Evolutionary conservation across 35 echinoderm and acorn worm species (phyloP), one percentile per base, ranked within the genome.

Genomic region (Diadema setosum): DNA sequence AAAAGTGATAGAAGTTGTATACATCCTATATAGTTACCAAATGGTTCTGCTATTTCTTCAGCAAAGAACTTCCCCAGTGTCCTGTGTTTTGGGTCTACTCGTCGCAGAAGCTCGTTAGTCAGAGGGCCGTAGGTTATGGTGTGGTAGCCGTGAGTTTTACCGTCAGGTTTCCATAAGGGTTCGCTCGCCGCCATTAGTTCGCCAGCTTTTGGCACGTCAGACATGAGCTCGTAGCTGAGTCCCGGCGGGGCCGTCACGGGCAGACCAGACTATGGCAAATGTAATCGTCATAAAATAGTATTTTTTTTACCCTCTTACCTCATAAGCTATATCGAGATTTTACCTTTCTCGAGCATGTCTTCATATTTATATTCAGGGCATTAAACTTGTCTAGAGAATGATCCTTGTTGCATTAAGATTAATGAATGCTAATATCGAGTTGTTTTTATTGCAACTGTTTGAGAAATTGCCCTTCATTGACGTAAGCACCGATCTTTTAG

Each of bases 11-110:
- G n/a, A n/a, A n/a, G n/a, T n/a, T n/a, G n/a, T n/a, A n/a, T n/a
- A n/a, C n/a, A n/a, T n/a, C n/a, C n/a, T n/a, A n/a, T 52, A 52
- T 52, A 11, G 20, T 94, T 86, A 97, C 94, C 94, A 90, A 93
- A 93, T 30, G 90, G 94, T 27, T 86, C 35, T 0, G 85, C 80
- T n/a, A 97, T 25, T 58, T 97, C 94, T 18, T 97, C 90, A 6
- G 73, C 50, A 20, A 97, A 86, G 65, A 97, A 97, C 52, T 97
- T 86, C 12, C 90, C 87, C 44, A 93, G 27, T 14, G 90, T 97
- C 41, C 94, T 64, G 29, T 83, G 81, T 59, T 93, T 75, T 2
- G 90, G 94, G 41, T 97, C 94, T n/a, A 93, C 91, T 15, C 86
- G 43, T 15, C 69, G 31, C 12, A 97, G 24, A 23, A 97, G 70